Evolutionary conservation across 92 coral and sea anemone species (phyloP).

Genomic region (Umimayanthus kanabou): DNA sequence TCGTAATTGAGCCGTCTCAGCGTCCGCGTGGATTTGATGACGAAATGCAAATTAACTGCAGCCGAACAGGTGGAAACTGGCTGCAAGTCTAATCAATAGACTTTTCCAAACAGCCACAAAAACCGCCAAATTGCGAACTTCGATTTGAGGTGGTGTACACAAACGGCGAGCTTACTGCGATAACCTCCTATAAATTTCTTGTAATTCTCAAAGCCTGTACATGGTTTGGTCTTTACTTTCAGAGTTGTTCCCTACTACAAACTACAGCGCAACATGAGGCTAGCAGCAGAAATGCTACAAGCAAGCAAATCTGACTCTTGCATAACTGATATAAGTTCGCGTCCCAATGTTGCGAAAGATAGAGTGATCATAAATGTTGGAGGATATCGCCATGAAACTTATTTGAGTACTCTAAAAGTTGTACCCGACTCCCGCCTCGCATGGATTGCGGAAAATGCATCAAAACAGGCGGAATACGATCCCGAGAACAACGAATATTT

Average conservation of each 20-base stretch:
- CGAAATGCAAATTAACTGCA: constrained; percentile 42
- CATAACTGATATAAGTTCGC: constrained; percentile 59
- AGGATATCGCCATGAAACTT: constrained; percentile 96
- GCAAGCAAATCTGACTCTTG: constrained; percentile 70
- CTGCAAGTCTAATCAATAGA: constrained; percentile 20
- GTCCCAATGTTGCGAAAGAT: constrained; percentile 78
- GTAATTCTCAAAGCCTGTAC: background rate
- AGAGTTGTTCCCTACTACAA: background rate
- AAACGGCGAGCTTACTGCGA: background rate
- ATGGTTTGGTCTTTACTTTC: background rate
- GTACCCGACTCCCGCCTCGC: constrained; percentile 96
- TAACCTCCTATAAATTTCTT: background rate
- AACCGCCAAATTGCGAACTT: constrained; percentile 43
- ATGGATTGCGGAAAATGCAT: constrained; percentile 97
- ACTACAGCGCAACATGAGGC: constrained; percentile 18
- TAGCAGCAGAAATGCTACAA: constrained; percentile 29
- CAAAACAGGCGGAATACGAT: constrained; percentile 89
- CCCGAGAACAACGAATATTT: constrained; percentile 91
- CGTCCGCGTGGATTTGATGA: constrained; percentile 14
- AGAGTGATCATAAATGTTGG: constrained; percentile 91
- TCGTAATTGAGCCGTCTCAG: constrained; percentile 12
- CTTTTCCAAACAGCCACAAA: constrained; percentile 23
- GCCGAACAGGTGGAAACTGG: constrained; percentile 28
- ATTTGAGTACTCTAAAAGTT: constrained; percentile 89
- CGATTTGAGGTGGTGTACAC: constrained; percentile 2